Conservation (phyloP, 64 coral and sea anemone species). For the Montipora efflorescens region DNA sequence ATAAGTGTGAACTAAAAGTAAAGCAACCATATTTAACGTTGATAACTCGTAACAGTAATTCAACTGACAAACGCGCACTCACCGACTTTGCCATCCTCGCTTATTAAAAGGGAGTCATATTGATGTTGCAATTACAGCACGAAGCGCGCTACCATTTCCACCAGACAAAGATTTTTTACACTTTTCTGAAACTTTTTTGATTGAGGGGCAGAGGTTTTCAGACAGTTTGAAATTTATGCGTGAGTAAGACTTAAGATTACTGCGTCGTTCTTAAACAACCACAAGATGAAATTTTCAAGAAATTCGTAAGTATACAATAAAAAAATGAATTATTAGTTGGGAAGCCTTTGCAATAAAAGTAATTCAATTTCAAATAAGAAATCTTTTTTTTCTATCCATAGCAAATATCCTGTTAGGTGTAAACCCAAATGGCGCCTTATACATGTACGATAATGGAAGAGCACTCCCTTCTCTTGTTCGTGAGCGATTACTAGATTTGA, state of each 20-base stretch:
- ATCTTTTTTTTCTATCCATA: slow-evolving; percentile 12
- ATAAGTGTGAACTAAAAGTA: too few species aligned
- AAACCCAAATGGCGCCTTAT: slow-evolving; percentile 13
- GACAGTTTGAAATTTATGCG: slow-evolving; percentile 6
- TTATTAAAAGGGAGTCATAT: too few species aligned
- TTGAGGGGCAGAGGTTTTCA: neutral
- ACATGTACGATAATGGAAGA: slow-evolving; percentile 45
- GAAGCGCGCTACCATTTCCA: neutral
- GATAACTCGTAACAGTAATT: too few species aligned
- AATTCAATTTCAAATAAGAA: slow-evolving; percentile 5
- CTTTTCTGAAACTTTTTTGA: neutral
- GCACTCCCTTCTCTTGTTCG: slow-evolving; percentile 45
- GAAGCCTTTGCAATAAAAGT: neutral
- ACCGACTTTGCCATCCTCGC: too few species aligned
- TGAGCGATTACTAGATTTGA: slow-evolving; percentile 47
- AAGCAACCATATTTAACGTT: too few species aligned
- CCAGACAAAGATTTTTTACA: slow-evolving; percentile 8
- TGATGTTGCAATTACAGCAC: neutral
- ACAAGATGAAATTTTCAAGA: neutral
- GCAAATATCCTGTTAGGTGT: neutral
- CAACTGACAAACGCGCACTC: too few species aligned
- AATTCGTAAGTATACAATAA: neutral
- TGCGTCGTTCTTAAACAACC: neutral
- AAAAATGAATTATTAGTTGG: neutral
- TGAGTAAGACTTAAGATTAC: neutral